These are phyloP conservation scores for Ornithoptera alexandrae DNA, from an alignment of 2,888 invertebrate genomes.

Conservation along the genomic window DNA sequence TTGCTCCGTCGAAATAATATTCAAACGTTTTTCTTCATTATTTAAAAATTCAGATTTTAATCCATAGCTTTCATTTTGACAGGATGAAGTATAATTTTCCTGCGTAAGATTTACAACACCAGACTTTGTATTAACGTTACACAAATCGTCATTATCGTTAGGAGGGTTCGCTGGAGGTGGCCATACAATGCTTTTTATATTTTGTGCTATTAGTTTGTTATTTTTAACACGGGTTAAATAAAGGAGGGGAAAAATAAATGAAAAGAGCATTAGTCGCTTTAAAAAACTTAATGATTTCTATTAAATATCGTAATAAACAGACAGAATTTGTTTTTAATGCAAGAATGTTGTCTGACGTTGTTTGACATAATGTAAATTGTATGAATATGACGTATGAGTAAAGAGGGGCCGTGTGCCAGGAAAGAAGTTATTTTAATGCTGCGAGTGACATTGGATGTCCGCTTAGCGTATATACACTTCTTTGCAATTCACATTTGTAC, in stretches of 20 bases:
- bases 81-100: constrained; percentile 1
- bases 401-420: constrained; percentile 54
- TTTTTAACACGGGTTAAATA: constrained; percentile 48
- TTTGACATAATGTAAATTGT: constrained; percentile 39
- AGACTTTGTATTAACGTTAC: constrained; percentile 45
- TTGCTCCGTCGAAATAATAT: constrained; percentile 36
- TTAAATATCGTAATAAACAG: constrained; percentile 28
- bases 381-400: constrained; percentile 49
- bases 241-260: constrained; percentile 61
- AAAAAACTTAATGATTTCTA: constrained; percentile 44
- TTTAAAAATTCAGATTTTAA: constrained; percentile 19
- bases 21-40: constrained; percentile 13
- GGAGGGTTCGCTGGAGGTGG: constrained; percentile 69
- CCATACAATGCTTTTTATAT: constrained; percentile 77
- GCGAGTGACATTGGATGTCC: constrained; percentile 55
- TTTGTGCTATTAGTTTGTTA: constrained; percentile 68
- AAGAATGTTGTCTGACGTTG: constrained; percentile 47
- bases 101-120: constrained; percentile 34
- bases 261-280: constrained; percentile 66
- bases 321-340: constrained; percentile 51
- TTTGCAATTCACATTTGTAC: constrained; percentile 49
- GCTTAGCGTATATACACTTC: constrained; percentile 60
- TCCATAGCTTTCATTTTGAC: constrained; percentile 14
- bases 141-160: constrained; percentile 63
- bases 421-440: constrained; percentile 58